Conservation (phyloP, 1,140 invertebrate genomes). For the Leptopilina boulardi region DNA sequence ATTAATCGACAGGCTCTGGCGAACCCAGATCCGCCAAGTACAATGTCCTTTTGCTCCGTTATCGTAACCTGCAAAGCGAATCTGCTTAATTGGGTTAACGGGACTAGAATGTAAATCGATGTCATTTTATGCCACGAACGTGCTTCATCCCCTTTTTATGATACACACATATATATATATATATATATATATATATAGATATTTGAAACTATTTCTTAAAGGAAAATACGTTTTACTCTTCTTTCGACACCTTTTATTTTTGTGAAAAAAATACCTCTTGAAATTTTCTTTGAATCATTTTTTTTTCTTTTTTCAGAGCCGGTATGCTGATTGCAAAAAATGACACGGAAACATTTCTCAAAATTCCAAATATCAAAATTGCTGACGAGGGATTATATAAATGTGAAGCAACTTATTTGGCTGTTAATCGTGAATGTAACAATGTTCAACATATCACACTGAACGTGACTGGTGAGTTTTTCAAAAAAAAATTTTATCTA, state of each 20-base stretch:
- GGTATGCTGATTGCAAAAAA: slow-evolving; percentile 74
- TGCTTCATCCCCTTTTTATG: slow-evolving; percentile 12
- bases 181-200: too few relatives aligned
- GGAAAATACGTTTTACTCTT: neutral
- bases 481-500: neutral
- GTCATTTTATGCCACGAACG: slow-evolving; percentile 26
- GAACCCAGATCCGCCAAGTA: slow-evolving; percentile 30
- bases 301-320: slow-evolving; percentile 78
- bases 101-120: slow-evolving; percentile 32
- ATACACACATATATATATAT: too few relatives aligned
- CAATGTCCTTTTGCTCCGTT: slow-evolving; percentile 30
- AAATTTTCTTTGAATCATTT: neutral
- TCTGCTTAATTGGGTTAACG: slow-evolving; percentile 31
- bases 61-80: slow-evolving; percentile 32
- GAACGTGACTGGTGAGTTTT: slow-evolving; percentile 85
- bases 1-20: slow-evolving; percentile 31
- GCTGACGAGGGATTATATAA: slow-evolving; percentile 89
- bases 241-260: neutral
- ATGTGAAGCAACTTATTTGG: slow-evolving; percentile 90
- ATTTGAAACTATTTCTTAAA: neutral
- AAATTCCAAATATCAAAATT: slow-evolving; percentile 81
- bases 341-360: slow-evolving; percentile 81
- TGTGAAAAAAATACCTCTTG: neutral
- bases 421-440: slow-evolving; percentile 85
- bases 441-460: slow-evolving; percentile 88